Conservation (phyloP, 2,888 invertebrate species). For the Chrysotoxum bicinctum region DNA sequence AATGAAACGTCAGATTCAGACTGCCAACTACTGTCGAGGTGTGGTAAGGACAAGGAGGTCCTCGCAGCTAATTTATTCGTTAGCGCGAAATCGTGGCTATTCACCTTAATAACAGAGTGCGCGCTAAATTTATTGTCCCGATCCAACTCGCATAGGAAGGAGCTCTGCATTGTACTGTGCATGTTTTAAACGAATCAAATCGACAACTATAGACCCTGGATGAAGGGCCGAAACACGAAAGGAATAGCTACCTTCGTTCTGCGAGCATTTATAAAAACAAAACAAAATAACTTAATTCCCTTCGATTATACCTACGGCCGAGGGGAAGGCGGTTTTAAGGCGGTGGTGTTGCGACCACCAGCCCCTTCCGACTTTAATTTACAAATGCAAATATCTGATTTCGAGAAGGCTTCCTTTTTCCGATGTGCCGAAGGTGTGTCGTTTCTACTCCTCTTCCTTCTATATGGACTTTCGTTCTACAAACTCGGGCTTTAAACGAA, state of each 20-base stretch:
- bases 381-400: slow-evolving; percentile 72
- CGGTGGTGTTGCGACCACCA: slow-evolving; percentile 29
- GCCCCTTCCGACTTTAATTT: slow-evolving; percentile 71
- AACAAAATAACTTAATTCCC: slow-evolving; percentile 69
- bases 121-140: slow-evolving; percentile 66
- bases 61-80: slow-evolving; percentile 71
- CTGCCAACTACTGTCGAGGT: slow-evolving; percentile 20
- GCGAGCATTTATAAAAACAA: slow-evolving; percentile 36
- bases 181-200: slow-evolving; percentile 64
- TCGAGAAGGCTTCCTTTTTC: slow-evolving; percentile 43
- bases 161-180: slow-evolving; percentile 35
- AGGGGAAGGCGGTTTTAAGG: not conserved
- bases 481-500: slow-evolving; percentile 54
- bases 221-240: not conserved
- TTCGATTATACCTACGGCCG: slow-evolving; percentile 41
- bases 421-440: slow-evolving; percentile 18
- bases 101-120: slow-evolving; percentile 70
- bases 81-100: slow-evolving; percentile 70
- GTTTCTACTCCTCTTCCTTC: slow-evolving; percentile 1
- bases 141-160: slow-evolving; percentile 7
- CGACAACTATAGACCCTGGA: not conserved
- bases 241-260: not conserved
- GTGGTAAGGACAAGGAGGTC: slow-evolving; percentile 42
- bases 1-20: slow-evolving; percentile 21
- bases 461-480: not conserved